These are phyloP conservation scores for Rousettus madagascariensis DNA, from an alignment of 2,797 vertebrate species.

Conservation along the genomic window DNA sequence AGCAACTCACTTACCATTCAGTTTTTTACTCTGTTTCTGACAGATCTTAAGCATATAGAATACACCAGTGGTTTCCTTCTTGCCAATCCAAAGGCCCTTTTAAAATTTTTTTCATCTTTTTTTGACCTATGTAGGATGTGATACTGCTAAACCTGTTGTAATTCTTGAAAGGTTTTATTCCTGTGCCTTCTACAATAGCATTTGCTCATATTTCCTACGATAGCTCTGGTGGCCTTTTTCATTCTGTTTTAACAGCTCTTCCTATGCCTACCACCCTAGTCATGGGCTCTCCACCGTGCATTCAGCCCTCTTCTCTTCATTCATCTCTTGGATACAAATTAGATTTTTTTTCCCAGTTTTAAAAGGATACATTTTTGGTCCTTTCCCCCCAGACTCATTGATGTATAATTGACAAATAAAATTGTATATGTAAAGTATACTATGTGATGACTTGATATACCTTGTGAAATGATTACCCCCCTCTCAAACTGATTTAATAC, in stretches of 20 bases:
- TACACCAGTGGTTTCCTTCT: background rate
- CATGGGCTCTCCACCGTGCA: accelerated
- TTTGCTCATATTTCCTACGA: background rate
- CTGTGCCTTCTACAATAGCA: background rate
- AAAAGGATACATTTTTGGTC: background rate
- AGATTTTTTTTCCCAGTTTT: background rate
- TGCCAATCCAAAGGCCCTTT: background rate
- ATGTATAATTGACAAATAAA: background rate
- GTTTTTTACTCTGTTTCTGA: background rate
- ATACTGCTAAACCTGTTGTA: background rate
- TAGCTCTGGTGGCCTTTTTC: background rate
- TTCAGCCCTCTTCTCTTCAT: background rate
- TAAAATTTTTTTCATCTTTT: background rate
- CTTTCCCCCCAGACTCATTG: background rate
- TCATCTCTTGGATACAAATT: background rate
- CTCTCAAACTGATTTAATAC: background rate
- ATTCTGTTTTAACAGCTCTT: background rate
- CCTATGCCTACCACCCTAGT: background rate
- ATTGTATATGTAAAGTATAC: background rate
- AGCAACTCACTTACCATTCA: background rate
- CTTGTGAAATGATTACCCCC: background rate
- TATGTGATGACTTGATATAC: background rate
- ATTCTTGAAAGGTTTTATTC: background rate
- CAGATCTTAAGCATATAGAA: background rate
- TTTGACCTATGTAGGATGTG: background rate